These are phyloP conservation scores for Xestia rhomboidea DNA, from an alignment of 2,888 invertebrate species.

Conservation along the genomic window DNA sequence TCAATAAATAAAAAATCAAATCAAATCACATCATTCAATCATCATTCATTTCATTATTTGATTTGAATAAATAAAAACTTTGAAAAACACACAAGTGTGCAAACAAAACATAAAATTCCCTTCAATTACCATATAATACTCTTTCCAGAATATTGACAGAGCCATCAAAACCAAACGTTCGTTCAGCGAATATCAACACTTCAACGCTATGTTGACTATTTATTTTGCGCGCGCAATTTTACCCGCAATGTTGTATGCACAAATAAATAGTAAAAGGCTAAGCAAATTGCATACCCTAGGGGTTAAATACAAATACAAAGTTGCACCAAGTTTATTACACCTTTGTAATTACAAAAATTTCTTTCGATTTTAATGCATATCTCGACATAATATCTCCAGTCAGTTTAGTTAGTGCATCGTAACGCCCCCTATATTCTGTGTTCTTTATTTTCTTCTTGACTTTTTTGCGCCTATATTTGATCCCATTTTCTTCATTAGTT, in stretches of 20 bases:
- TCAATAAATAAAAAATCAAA: too few species aligned
- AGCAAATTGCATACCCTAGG: slow-evolving; percentile 33
- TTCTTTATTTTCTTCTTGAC: slow-evolving; percentile 1
- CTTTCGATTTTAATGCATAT: slow-evolving; percentile 26
- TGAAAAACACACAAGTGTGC: neutral
- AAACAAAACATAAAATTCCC: slow-evolving; percentile 35
- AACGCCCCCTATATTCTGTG: neutral
- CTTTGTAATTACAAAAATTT: slow-evolving; percentile 30
- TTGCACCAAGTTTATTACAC: slow-evolving; percentile 38
- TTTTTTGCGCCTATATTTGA: slow-evolving; percentile 12
- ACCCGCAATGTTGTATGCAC: slow-evolving; percentile 60
- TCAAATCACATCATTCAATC: too few species aligned
- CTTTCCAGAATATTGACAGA: slow-evolving; percentile 58
- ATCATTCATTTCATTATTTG: too few species aligned
- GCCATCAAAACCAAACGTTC: slow-evolving; percentile 53
- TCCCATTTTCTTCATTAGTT: slow-evolving; percentile 15
- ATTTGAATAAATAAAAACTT: too few species aligned
- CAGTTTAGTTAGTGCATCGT: slow-evolving; percentile 26
- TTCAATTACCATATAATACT: slow-evolving; percentile 41
- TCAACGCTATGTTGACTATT: slow-evolving; percentile 60
- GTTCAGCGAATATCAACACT: slow-evolving; percentile 50
- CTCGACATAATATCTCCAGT: neutral
- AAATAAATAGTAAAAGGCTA: slow-evolving; percentile 35
- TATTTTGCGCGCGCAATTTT: slow-evolving; percentile 59
- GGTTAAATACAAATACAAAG: slow-evolving; percentile 43